Percentiles rank a stretch among this genome's conserved stretches.
phyloP scores from a whole-genome alignment of 53 echinoderm and acorn worm species.

The Luidia sarsii region DNA sequence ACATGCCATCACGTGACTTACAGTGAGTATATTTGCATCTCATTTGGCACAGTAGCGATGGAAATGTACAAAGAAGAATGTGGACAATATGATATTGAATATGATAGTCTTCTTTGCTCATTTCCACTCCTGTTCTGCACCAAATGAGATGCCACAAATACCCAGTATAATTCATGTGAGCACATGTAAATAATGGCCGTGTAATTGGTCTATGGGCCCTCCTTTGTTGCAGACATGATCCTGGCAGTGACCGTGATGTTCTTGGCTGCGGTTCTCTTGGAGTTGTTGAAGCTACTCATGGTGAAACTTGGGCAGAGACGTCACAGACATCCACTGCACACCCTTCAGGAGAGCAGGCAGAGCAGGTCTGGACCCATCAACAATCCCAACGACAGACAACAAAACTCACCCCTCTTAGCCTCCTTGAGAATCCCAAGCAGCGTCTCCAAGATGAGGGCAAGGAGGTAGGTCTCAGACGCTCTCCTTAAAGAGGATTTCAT shows the following conservation, averaged over 20 bases:
- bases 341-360: neutral
- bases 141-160: no score
- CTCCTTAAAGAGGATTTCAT: no score
- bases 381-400: neutral
- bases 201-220: no score
- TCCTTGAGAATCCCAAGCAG: slow-evolving; percentile 45
- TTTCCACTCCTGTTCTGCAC: no score
- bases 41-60: no score
- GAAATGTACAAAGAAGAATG: no score
- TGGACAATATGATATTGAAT: no score
- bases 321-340: neutral
- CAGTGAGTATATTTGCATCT: no score
- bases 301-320: neutral
- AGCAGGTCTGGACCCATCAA: neutral
- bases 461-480: slow-evolving; percentile 33
- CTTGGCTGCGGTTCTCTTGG: slow-evolving; percentile 8
- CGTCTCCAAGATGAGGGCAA: slow-evolving; percentile 16
- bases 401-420: slow-evolving; percentile 15
- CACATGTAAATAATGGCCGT: no score
- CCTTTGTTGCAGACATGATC: slow-evolving; percentile 36
- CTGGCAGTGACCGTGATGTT: slow-evolving; percentile 18
- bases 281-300: slow-evolving; percentile 1
- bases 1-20: no score
- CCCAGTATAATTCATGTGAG: no score
- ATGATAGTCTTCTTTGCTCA: no score